Evolutionary conservation across 2,797 vertebrate species (phyloP).

Genomic region (Smutsia gigantea): DNA sequence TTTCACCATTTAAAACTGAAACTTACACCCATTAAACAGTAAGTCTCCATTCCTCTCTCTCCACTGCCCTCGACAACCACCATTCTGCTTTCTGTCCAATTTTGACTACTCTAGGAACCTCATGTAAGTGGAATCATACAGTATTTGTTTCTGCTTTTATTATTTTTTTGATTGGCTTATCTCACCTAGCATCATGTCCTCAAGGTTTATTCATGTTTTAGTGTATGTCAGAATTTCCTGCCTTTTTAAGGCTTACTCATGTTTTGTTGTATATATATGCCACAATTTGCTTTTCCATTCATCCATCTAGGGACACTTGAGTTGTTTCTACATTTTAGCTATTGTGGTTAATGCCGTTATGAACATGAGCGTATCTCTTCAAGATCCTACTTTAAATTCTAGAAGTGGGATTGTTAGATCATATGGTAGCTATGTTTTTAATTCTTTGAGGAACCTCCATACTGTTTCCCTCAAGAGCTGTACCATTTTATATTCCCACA

Average conservation of each 20-base stretch:
- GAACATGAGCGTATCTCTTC: background rate
- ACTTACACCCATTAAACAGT: background rate
- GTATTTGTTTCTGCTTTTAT: background rate
- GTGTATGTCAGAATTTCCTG: background rate
- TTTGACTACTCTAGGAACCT: background rate
- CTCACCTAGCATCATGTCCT: background rate
- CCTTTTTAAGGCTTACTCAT: background rate
- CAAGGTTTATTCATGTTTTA: background rate
- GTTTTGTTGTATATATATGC: background rate
- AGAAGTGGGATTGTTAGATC: background rate
- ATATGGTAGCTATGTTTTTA: background rate
- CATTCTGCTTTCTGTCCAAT: background rate
- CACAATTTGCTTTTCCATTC: background rate
- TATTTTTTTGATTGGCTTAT: background rate
- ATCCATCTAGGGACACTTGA: background rate
- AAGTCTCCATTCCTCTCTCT: background rate
- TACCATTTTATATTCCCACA: background rate
- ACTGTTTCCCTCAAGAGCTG: background rate
- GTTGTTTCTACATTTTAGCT: background rate
- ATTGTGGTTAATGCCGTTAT: background rate
- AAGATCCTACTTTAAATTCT: background rate
- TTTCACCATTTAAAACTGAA: background rate
- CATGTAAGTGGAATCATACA: background rate
- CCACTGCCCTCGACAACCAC: background rate
- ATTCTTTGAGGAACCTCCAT: background rate